Base-by-base conservation (phyloP, 2,797 vertebrate genomes). In the Nyctibius grandis region DNA sequence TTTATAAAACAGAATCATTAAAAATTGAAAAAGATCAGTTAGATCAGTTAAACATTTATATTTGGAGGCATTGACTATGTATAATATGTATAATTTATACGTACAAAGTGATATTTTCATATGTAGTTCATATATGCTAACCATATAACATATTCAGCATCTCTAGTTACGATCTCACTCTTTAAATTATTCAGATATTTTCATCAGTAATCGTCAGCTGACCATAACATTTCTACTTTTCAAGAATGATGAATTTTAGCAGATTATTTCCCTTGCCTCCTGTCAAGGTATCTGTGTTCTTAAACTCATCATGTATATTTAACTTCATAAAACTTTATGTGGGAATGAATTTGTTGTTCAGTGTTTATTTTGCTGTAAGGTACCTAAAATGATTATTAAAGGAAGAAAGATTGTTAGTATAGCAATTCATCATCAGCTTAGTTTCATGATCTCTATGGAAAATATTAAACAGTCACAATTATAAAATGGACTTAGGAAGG, bases 371-470 rank as follows among this genome's bases (percentile, higher is more conserved):
- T 95, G 45, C 44, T 91, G 38, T 38, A 81, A 75, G 31, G 23
- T 75, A 34, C 12, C 22, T 20, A 88, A 65, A 90, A 42, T 64
- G 91, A 79, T 93, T 94, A 53, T 89, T 92, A 89, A 88, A 73
- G 89, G 44, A 96, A 88, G 73, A 61, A 94, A 40, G 21, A 76
- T 64, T 96, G n/a, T 91, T 92, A 95, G 38, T 34, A 89, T 61
- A 79, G 70, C 50, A 93, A 84, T 91, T 89, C 64, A 36, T 74
- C 72, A 78, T 70, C 83, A 95, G 77, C 64, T 91, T 93, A 94
- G 88, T 91, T 85, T 95, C 77, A 83, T 17, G 6, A 47, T 80
- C 44, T 91, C 14, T 72, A 53, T 74, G 79, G 78, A 91, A 85
- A 85, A 45, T 50, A 67, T 48, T 57, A 56, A 85, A 72, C 8